Conservation (phyloP, 1,140 invertebrate genomes). For the Nymphalis io region DNA sequence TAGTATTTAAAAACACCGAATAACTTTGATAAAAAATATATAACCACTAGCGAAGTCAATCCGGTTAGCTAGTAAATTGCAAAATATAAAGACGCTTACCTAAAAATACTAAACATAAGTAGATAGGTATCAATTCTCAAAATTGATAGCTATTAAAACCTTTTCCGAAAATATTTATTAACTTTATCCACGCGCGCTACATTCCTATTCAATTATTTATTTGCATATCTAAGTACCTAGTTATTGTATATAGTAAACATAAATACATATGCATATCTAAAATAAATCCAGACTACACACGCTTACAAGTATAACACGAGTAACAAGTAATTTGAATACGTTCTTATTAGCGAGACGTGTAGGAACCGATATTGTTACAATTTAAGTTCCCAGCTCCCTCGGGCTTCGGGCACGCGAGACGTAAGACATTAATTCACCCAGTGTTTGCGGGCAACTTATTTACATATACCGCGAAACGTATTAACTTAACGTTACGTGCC, state of each 20-base stretch:
- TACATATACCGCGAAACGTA: conserved; percentile 62
- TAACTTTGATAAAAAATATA: too few relatives aligned
- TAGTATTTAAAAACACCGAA: too few relatives aligned
- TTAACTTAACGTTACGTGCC: conserved; percentile 50
- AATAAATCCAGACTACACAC: conserved; percentile 5
- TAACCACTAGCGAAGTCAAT: too few relatives aligned
- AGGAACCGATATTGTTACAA: conserved; percentile 57
- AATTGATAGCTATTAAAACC: conserved; percentile 2
- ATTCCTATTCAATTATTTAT: neutral
- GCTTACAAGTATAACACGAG: conserved; percentile 19
- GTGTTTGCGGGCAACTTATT: conserved; percentile 69
- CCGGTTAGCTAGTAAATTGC: too few relatives aligned
- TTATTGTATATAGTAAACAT: too few relatives aligned
- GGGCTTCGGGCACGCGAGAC: conserved; percentile 47
- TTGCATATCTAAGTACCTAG: too few relatives aligned
- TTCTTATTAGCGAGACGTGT: conserved; percentile 40
- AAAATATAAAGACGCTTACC: too few relatives aligned
- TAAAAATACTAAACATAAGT: too few relatives aligned
- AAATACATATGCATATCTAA: neutral
- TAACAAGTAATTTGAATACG: conserved; percentile 52
- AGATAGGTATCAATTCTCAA: too few relatives aligned
- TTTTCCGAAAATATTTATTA: neutral
- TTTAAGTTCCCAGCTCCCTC: conserved; percentile 51
- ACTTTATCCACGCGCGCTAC: neutral
- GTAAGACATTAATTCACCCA: conserved; percentile 66